Percentiles rank a stretch among this genome's conserved stretches.
Conservation (phyloP, 2,113 vertebrate species). For the Pica pica region DNA sequence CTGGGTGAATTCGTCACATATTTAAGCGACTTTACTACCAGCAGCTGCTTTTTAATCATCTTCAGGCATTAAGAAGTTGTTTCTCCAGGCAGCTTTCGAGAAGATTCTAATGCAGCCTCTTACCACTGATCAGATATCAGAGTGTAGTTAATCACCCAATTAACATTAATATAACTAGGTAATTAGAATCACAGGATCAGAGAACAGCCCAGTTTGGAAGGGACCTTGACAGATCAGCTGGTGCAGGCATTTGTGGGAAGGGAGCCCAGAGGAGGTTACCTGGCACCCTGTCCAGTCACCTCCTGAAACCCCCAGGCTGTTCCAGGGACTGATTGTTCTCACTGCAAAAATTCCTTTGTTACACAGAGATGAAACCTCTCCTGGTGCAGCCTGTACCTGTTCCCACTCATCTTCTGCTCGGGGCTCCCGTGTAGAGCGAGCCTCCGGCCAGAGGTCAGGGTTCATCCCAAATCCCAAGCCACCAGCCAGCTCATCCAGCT, state of each 20-base stretch:
- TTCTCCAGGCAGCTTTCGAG: neutral
- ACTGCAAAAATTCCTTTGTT: neutral
- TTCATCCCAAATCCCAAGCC: neutral
- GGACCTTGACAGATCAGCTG: neutral
- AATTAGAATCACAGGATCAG: neutral
- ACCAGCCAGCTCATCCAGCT: neutral
- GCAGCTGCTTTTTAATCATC: neutral
- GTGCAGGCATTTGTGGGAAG: neutral
- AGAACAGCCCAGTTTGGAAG: neutral
- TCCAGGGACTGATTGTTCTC: neutral
- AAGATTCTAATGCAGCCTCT: neutral
- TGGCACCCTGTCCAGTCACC: neutral
- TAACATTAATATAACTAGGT: neutral
- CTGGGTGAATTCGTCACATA: neutral
- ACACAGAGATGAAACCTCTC: neutral
- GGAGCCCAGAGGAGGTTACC: neutral
- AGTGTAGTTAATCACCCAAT: neutral
- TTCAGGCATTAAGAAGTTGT: neutral
- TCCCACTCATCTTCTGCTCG: neutral
- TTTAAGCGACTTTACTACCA: neutral
- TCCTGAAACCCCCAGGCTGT: neutral
- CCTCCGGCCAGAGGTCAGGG: neutral
- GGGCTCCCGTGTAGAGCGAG: neutral
- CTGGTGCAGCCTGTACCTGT: neutral
- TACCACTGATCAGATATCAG: neutral